Percentiles rank a stretch among this genome's conserved stretches.
These are phyloP conservation scores for Amphimedon queenslandica DNA, from an alignment of 37 sponge, comb jelly and placozoan species.

Conservation along the genomic window DNA sequence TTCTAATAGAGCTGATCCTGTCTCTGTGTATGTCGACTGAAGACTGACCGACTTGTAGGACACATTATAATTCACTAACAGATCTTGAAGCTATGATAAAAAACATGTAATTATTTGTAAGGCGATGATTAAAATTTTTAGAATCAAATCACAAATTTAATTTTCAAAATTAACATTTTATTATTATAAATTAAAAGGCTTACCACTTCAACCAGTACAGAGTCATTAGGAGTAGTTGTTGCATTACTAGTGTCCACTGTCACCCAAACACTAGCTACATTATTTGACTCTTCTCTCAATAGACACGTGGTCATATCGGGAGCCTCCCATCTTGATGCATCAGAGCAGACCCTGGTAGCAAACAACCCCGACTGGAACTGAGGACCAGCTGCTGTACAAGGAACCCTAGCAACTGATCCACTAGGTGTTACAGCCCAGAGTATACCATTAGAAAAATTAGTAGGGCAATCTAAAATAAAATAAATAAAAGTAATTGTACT, in stretches of 20 bases:
- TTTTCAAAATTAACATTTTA: background rate
- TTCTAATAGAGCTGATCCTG: background rate
- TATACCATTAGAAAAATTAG: too few species aligned
- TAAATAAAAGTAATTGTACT: too few species aligned
- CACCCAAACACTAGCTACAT: background rate
- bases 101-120: too few species aligned
- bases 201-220: background rate
- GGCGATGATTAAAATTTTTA: background rate
- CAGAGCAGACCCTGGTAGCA: background rate
- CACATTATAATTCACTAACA: constrained; percentile 1
- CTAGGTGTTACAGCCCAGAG: background rate
- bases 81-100: constrained; percentile 2
- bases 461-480: too few species aligned
- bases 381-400: background rate
- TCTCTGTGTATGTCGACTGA: constrained; percentile 6
- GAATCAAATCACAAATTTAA: too few species aligned
- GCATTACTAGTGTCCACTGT: background rate
- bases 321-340: background rate
- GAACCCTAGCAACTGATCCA: background rate
- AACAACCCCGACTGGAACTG: background rate
- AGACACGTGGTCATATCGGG: background rate
- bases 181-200: background rate
- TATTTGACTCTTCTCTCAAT: background rate
- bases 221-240: background rate
- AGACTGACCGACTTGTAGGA: constrained; percentile 14